Percentiles rank a stretch among this genome's conserved stretches.
Conservation (phyloP, 2,113 vertebrate species). For the Chascanopsetta lugubris region DNA sequence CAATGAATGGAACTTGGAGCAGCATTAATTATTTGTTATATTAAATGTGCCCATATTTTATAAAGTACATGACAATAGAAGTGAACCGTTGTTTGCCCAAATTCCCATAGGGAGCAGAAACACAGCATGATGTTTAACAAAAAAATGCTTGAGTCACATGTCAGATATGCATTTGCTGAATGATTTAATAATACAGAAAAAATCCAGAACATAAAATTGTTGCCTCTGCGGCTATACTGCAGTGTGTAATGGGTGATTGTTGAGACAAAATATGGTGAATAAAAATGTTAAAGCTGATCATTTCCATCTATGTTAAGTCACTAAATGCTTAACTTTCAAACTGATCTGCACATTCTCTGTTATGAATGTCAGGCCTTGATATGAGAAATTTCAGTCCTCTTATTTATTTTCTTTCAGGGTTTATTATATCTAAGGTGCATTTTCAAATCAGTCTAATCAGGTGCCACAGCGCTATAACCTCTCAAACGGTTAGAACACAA, state of each 20-base stretch:
- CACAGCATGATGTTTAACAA: background rate
- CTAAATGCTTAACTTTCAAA: background rate
- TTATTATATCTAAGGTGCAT: slow-evolving; percentile 7
- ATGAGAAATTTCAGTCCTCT: too few relatives aligned
- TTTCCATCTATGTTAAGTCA: background rate
- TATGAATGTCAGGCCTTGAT: background rate
- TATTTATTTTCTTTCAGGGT: background rate
- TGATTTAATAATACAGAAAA: background rate
- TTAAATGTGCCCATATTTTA: background rate
- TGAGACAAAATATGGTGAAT: background rate
- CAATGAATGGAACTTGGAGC: slow-evolving; percentile 1
- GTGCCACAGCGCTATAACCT: slow-evolving; percentile 12
- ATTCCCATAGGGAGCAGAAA: background rate
- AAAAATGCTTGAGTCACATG: background rate
- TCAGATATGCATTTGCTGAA: background rate
- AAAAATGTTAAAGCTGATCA: background rate
- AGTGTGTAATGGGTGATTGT: background rate
- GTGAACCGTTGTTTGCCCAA: background rate
- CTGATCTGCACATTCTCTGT: background rate
- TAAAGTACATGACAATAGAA: background rate
- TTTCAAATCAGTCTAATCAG: slow-evolving; percentile 17
- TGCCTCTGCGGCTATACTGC: background rate
- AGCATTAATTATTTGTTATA: slow-evolving; percentile 11
- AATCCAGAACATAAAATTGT: too few relatives aligned
- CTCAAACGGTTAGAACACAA: slow-evolving; percentile 31